These are phyloP conservation scores for Rotaria socialis DNA, from an alignment of 2,888 invertebrate genomes.

Conservation along the genomic window DNA sequence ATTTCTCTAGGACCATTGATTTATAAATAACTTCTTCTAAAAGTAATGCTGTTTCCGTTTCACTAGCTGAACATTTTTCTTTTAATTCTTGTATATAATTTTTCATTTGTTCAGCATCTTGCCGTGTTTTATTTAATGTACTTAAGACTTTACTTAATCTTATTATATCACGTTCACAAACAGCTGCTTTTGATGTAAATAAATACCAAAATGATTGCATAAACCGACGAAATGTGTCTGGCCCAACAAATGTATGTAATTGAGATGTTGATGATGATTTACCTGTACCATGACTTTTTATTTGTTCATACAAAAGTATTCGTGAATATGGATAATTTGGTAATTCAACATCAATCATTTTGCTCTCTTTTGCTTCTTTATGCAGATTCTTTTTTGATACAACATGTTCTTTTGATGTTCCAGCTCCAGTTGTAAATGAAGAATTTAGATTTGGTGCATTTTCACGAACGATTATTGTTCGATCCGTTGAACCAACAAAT, in stretches of 20 bases:
- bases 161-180: conserved; percentile 54
- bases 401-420: conserved; percentile 46
- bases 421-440: background rate
- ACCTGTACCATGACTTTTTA: conserved; percentile 51
- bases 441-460: background rate
- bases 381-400: conserved; percentile 32
- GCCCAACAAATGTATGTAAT: conserved; percentile 57
- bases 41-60: conserved; percentile 52
- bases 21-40: conserved; percentile 53
- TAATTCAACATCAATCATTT: conserved; percentile 49
- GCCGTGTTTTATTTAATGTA: conserved; percentile 57
- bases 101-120: conserved; percentile 56
- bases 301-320: conserved; percentile 55
- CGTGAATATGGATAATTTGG: conserved; percentile 59
- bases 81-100: conserved; percentile 55
- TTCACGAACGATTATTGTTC: conserved; percentile 49
- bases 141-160: conserved; percentile 56
- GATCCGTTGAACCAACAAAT: conserved; percentile 56
- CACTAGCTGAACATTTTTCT: conserved; percentile 54
- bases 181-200: conserved; percentile 54
- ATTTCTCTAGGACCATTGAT: conserved; percentile 54
- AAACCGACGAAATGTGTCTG: conserved; percentile 56
- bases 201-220: conserved; percentile 56
- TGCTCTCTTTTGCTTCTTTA: background rate
- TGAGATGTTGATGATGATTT: conserved; percentile 48